Evolutionary conservation across 2,797 vertebrate species (phyloP), one percentile per base, ranked within the genome.

Genomic region (Gadopsis marmoratus): DNA sequence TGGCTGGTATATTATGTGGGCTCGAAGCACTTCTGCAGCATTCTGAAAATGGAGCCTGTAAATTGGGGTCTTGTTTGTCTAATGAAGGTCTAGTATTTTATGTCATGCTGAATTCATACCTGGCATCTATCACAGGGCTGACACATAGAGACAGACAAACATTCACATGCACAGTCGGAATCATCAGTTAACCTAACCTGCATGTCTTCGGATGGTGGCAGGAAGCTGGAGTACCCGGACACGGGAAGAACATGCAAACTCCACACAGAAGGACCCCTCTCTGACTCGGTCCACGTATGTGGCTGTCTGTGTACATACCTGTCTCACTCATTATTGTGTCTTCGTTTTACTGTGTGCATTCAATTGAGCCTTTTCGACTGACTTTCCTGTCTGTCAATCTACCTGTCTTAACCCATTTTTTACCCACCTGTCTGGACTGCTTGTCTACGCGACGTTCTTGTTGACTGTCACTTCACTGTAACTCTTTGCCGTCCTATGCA

Each of bases 401-500:
- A 23, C 51, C 60, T 51, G 43, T 72, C 70, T 69, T n/a, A 17
- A 7, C 59, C 54, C 31, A 6, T 78, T 83, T 82, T 81, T 71
- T 1, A 54, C 31, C 81, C 70, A 64, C 60, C 68, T 66, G 74
- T 72, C 78, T 61, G 31, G 17, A 58, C 78, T 2, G 35, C 76
- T 50, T n/a, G 48, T 76, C 56, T 62, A 9, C 45, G 67, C 68
- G 37, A 74, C 71, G 21, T 26, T 61, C 45, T 62, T 13, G 16
- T 56, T 58, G 65, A 60, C 19, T 50, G 85, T 86, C 71, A 39
- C 82, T 75, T 84, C 72, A 45, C 66, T 73, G 45, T 84, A 80
- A 75, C 84, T 86, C 76, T 84, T 76, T 87, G 81, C 87, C 72
- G 89, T 60, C 82, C 74, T 77, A 58, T 85, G 71, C 58, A 76